phyloP scores from a whole-genome alignment of 1,140 invertebrate genomes.

The Oreohelix idahoensis region DNA sequence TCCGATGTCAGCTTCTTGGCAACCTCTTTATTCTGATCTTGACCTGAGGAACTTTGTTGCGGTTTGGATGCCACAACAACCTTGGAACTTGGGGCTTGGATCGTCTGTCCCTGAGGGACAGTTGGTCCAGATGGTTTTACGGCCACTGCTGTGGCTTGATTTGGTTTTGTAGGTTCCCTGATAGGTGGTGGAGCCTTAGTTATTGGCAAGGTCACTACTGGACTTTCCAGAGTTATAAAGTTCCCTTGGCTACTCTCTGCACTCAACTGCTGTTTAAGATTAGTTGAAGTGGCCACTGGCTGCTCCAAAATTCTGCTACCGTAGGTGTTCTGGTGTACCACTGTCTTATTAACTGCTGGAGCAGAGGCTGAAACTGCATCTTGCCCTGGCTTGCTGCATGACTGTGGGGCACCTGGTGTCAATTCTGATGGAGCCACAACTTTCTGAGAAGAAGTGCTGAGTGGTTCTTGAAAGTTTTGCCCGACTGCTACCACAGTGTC shows the following conservation, averaged over 20 bases:
- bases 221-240: conserved; percentile 27
- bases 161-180: background rate
- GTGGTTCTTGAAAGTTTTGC: background rate
- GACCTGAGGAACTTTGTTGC: background rate
- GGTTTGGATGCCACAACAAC: background rate
- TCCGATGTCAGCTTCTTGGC: background rate
- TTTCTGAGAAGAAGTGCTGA: background rate
- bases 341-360: background rate
- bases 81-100: background rate
- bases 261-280: background rate
- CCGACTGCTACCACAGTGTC: background rate
- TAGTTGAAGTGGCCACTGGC: background rate
- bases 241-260: background rate
- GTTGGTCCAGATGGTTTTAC: background rate
- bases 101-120: background rate
- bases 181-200: background rate
- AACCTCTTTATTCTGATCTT: conserved; percentile 1
- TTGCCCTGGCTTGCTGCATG: background rate
- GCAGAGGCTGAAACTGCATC: background rate
- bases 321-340: background rate
- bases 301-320: background rate
- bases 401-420: background rate
- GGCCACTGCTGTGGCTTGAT: background rate
- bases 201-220: conserved; percentile 23
- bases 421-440: background rate